Evolutionary conservation across 1,140 invertebrate species (phyloP), one percentile per base, ranked within the genome.

Genomic region (Drosophila nasuta): DNA sequence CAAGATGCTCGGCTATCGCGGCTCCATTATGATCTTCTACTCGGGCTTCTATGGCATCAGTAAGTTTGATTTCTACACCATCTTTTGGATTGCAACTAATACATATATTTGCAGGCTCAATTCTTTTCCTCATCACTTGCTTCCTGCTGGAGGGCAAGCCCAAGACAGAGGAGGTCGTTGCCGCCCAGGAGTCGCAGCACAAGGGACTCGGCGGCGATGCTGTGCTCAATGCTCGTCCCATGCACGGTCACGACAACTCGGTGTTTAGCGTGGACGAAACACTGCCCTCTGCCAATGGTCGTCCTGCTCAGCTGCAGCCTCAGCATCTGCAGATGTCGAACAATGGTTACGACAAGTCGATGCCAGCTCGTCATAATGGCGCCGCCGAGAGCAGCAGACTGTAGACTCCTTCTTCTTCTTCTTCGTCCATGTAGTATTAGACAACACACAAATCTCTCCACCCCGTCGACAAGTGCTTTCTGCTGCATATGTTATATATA

Each of bases 11-110:
- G 96, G 96, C n/a, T 97, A 97, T 91, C 94, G 96, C 62, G 96
- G 96, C 80, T 95, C 97, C 13, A 94, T 98, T 17, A 96, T 96
- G 93, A 97, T 98, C 81, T 97, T 96, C 92, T 97, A 97, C 92
- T 96, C 96, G 43, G 97, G 97, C 64, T 96, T 96, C 75, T 97
- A 97, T 77, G 95, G 95, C 69, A 94, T 97, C 72, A 97, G 97
- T 91, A 80, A 90, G 89, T 91, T 30, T 25, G 20, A 25, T 25
- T 25, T 25, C 0, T 3, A 25, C 7, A 20, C 5, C 11, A 58
- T 13, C 10, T 5, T 6, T 15, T 38, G 3, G 35, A 38, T 38
- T 1, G 10, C 46, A 13, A 7, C 13, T 17, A 48, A 17, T 17
- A 1, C 46, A 20, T 8, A 13, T 20, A 7, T 3, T 15, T 5